A percentile compares a stretch with the other conserved stretches of the same genome.
phyloP scores from a whole-genome alignment of 2,113 vertebrate species.

The Hoplias malabaricus region DNA sequence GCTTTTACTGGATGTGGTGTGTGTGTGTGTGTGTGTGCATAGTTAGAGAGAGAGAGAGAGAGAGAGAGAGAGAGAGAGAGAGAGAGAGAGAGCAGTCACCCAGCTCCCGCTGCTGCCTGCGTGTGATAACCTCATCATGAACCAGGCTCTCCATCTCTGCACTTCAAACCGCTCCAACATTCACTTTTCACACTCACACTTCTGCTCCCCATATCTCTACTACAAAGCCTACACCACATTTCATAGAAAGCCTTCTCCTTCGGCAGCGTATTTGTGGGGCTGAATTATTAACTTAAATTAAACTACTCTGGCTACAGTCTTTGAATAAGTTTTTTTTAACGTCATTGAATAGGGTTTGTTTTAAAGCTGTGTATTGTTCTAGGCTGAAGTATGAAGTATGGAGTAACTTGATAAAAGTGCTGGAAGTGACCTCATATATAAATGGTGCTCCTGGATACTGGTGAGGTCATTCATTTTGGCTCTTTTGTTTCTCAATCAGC shows the following conservation, averaged over 20 bases:
- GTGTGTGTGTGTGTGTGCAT: not conserved
- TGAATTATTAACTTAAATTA: slow-evolving; percentile 23
- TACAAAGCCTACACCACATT: slow-evolving; percentile 36
- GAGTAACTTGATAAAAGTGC: not conserved
- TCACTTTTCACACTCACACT: slow-evolving; percentile 5
- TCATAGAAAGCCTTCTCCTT: not conserved
- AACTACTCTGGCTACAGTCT: not conserved
- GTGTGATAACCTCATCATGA: slow-evolving; percentile 28
- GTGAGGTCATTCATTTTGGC: not conserved
- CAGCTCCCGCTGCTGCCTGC: slow-evolving; percentile 6
- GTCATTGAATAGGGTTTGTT: not conserved
- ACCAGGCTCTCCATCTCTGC: slow-evolving; percentile 17
- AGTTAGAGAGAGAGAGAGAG: too few species aligned
- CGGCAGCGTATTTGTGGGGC: slow-evolving; percentile 11
- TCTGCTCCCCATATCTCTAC: slow-evolving; percentile 8
- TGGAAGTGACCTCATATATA: not conserved
- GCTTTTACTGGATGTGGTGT: too few species aligned
- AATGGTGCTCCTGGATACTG: not conserved
- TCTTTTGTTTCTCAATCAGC: slow-evolving; percentile 5
- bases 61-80: too few species aligned
- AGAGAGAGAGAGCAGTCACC: not conserved
- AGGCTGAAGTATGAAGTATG: not conserved
- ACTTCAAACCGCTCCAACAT: slow-evolving; percentile 13
- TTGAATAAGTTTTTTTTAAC: not conserved
- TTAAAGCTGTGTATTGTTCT: not conserved